Percentiles rank a stretch among this genome's conserved stretches.
Evolutionary conservation across 1,140 invertebrate genomes (phyloP).

Genomic region (Eueides isabella): DNA sequence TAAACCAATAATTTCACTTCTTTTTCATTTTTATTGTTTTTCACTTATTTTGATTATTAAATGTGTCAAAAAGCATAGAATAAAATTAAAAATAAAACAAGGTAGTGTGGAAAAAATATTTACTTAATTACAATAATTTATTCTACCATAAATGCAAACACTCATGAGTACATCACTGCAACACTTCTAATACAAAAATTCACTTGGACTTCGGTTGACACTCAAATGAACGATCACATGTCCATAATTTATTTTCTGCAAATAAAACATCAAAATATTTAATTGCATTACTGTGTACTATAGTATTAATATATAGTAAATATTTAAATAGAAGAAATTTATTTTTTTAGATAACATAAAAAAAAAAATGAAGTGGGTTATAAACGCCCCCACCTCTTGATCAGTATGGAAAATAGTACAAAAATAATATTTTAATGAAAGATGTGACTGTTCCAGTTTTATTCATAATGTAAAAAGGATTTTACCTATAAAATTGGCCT

Average conservation of each 20-base stretch:
- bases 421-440: too few species aligned
- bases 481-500: slow-evolving; percentile 62
- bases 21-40: not conserved
- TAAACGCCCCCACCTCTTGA: too few species aligned
- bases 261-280: not conserved
- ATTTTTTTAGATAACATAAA: too few species aligned
- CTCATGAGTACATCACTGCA: slow-evolving; percentile 49
- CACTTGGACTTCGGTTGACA: slow-evolving; percentile 42
- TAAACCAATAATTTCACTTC: too few species aligned
- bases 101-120: slow-evolving; percentile 61
- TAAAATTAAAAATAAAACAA: slow-evolving; percentile 46
- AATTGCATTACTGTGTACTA: too few species aligned
- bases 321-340: too few species aligned
- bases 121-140: slow-evolving; percentile 75
- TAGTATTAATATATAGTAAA: too few species aligned
- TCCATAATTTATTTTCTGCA: slow-evolving; percentile 18
- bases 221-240: slow-evolving; percentile 53
- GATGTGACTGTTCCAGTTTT: too few species aligned
- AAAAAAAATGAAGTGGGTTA: too few species aligned
- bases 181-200: slow-evolving; percentile 57
- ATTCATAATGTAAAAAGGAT: not conserved
- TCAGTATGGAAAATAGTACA: too few species aligned
- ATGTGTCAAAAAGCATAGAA: not conserved
- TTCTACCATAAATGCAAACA: slow-evolving; percentile 62
- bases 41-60: not conserved